Conservation (phyloP, 2,888 invertebrate genomes). For the Dorcus hopei region DNA sequence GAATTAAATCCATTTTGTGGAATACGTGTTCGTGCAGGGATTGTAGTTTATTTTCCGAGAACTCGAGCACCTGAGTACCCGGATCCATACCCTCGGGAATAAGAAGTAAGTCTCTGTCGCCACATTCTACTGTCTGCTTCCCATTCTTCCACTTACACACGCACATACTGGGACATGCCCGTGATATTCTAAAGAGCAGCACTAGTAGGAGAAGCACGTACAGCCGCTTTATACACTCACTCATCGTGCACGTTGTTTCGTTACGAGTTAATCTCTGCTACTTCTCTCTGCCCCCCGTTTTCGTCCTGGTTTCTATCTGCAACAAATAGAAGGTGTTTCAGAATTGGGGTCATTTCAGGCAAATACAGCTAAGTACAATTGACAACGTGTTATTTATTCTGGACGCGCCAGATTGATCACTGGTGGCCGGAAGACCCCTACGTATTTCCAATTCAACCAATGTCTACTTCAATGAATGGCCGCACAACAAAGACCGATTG, state of each 20-base stretch:
- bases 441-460: slow-evolving; percentile 38
- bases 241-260: slow-evolving; percentile 20
- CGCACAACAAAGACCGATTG: slow-evolving; percentile 37
- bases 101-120: slow-evolving; percentile 69
- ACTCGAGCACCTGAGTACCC: slow-evolving; percentile 83
- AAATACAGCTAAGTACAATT: no score
- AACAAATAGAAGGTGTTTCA: not conserved
- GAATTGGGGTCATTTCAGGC: not conserved
- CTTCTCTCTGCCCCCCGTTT: not conserved
- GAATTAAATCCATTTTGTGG: slow-evolving; percentile 71
- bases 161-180: slow-evolving; percentile 70
- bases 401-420: not conserved
- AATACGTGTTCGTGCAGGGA: slow-evolving; percentile 76
- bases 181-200: slow-evolving; percentile 39
- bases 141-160: slow-evolving; percentile 91
- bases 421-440: slow-evolving; percentile 8
- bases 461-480: slow-evolving; percentile 38
- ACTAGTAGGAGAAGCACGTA: slow-evolving; percentile 22
- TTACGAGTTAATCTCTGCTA: slow-evolving; percentile 1
- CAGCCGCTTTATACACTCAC: slow-evolving; percentile 17
- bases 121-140: slow-evolving; percentile 86
- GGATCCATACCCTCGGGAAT: slow-evolving; percentile 78
- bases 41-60: slow-evolving; percentile 79
- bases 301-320: not conserved
- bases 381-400: not conserved